Percentiles rank a stretch among this genome's conserved stretches.
phyloP scores from a whole-genome alignment of 2,888 invertebrate species.

The Heliconius ethilla region DNA sequence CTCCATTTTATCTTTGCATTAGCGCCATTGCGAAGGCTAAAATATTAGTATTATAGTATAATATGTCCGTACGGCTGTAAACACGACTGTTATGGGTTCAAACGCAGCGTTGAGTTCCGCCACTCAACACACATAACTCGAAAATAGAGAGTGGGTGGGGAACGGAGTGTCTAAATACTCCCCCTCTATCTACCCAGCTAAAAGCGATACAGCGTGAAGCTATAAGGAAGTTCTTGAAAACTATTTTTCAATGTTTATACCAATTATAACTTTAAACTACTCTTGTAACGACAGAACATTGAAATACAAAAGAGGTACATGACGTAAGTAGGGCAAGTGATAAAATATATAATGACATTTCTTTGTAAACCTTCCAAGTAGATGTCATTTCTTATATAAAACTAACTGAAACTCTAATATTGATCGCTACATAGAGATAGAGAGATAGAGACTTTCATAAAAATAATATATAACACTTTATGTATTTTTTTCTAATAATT shows the following conservation, averaged over 20 bases:
- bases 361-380: neutral
- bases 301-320: neutral
- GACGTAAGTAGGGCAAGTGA: neutral
- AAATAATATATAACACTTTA: neutral
- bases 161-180: neutral
- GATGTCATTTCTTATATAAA: neutral
- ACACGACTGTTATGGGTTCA: too few species aligned
- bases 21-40: constrained; percentile 8
- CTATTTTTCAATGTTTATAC: neutral
- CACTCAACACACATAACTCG: neutral
- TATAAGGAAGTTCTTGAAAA: neutral
- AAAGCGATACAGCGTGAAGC: neutral
- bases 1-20: constrained; percentile 31
- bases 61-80: neutral
- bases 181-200: neutral
- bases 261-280: neutral
- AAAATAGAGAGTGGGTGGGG: neutral
- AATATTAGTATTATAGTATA: neutral
- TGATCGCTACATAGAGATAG: neutral
- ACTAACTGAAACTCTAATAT: neutral
- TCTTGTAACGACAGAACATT: neutral
- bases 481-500: neutral
- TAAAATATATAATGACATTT: constrained; percentile 10
- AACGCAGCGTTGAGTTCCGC: neutral
- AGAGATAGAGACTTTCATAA: too few species aligned